Conservation (phyloP, 2,113 vertebrate genomes). For the Charina bottae region DNA sequence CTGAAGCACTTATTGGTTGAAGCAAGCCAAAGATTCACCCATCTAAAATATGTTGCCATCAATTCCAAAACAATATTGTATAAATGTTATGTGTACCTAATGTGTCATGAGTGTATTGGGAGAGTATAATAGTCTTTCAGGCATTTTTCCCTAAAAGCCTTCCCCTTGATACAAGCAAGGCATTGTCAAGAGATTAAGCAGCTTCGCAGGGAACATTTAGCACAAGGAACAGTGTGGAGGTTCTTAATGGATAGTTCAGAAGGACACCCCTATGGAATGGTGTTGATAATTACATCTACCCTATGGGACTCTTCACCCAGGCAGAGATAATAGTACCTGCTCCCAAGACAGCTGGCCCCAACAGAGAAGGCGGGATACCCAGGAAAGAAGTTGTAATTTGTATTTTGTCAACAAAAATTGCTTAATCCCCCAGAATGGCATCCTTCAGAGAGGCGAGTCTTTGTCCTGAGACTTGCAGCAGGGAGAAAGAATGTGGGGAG, state of each 20-base stretch:
- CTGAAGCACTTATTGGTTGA: not conserved
- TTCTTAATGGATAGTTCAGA: slow-evolving; percentile 73
- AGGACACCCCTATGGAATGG: slow-evolving; percentile 64
- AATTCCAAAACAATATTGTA: not conserved
- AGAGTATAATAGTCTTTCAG: slow-evolving; percentile 62
- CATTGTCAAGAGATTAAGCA: slow-evolving; percentile 46
- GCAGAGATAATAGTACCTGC: slow-evolving; percentile 64
- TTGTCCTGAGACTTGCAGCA: slow-evolving; percentile 74
- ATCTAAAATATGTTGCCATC: not conserved
- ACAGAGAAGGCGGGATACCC: slow-evolving; percentile 73
- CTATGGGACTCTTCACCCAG: slow-evolving; percentile 68
- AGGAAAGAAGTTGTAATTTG: slow-evolving; percentile 79
- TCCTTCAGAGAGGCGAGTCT: slow-evolving; percentile 73
- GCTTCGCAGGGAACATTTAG: slow-evolving; percentile 57
- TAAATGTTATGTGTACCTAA: not conserved
- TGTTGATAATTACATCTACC: slow-evolving; percentile 72
- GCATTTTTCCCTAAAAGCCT: slow-evolving; percentile 51
- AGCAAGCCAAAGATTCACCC: not conserved
- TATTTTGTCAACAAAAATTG: slow-evolving; percentile 86
- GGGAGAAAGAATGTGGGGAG: slow-evolving; percentile 58
- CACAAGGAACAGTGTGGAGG: slow-evolving; percentile 60
- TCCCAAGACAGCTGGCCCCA: slow-evolving; percentile 68
- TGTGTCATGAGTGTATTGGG: not conserved
- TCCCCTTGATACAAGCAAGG: slow-evolving; percentile 44
- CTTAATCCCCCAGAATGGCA: slow-evolving; percentile 81